Evolutionary conservation across 1,140 invertebrate genomes (phyloP), one percentile per base, ranked within the genome.

Genomic region (Patella vulgata): DNA sequence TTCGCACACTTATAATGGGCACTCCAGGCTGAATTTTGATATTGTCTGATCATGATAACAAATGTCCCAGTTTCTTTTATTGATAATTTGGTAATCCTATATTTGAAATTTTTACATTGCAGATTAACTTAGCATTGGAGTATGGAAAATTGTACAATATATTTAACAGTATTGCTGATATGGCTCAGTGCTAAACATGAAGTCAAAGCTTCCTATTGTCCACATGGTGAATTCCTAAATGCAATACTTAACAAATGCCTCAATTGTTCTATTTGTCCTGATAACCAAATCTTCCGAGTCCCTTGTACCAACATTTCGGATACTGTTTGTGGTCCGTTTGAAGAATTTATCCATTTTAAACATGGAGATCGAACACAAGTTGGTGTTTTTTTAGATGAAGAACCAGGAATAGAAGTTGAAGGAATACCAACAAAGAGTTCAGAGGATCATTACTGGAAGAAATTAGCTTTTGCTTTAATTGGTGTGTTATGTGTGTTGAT

Each of bases 401-500:
- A 14, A 8, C 23, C 47, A 59, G 3, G 30, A 40, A 21, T 40
- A 28, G 28, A 11, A 14, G 14, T 27, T 19, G 42, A 56, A 23
- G 44, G 36, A 25, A 42, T 63, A 17, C 52, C 63, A 14, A 56
- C 67, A 6, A 42, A 59, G 36, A 71, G 67, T 27, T 65, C 68
- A n/a, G 69, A 65, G 31, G 46, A 61, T 30, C 50, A 68, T 28
- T 68, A 71, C 40, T 71, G 69, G 69, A 68, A 65, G 39, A 62
- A 67, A 5, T 48, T 71, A 23, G 60, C 69, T 6, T 68, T 71
- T 68, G 69, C 69, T 21, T 50, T 71, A n/a, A 71, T 71, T 59
- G 69, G 65, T 9, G 57, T 71, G 6, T 54, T 71, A 30, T 68
- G 69, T 58, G 57, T 66, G 4, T 28, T 71, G 28, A 68, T 71